These are phyloP conservation scores for Notospermus geniculatus DNA, from an alignment of 1,140 invertebrate species.

Conservation along the genomic window DNA sequence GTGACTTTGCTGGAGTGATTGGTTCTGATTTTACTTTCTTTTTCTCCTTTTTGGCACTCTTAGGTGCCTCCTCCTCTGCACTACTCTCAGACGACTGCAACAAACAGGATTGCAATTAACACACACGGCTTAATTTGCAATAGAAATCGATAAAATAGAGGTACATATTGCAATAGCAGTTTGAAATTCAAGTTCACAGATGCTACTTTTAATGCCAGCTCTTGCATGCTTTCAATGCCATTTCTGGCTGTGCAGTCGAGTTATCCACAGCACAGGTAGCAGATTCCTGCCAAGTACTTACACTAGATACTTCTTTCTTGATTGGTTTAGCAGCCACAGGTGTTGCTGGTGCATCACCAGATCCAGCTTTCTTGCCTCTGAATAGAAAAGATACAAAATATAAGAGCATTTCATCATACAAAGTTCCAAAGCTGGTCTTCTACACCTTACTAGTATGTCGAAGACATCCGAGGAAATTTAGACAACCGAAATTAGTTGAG, in stretches of 20 bases:
- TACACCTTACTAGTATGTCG: background rate
- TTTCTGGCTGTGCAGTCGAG: too few relatives aligned
- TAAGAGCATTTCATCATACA: background rate
- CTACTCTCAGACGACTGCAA: conserved; percentile 11
- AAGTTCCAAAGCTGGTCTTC: background rate
- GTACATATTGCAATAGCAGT: too few relatives aligned
- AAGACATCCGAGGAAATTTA: background rate
- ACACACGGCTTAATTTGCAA: background rate
- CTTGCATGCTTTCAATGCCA: too few relatives aligned
- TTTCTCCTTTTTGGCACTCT: background rate
- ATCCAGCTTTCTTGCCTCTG: background rate
- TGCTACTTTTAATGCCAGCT: too few relatives aligned
- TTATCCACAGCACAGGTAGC: too few relatives aligned
- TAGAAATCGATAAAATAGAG: background rate
- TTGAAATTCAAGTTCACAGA: too few relatives aligned
- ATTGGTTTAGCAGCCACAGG: too few relatives aligned
- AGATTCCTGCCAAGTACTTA: too few relatives aligned
- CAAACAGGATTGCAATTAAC: conserved; percentile 6
- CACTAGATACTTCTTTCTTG: too few relatives aligned
- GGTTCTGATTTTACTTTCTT: too few relatives aligned
- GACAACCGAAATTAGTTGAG: background rate
- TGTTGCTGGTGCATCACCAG: too few relatives aligned
- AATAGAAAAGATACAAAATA: background rate
- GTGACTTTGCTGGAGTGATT: too few relatives aligned
- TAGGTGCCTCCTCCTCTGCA: background rate